These are phyloP conservation scores for Euthynnus affinis DNA, from an alignment of 2,797 vertebrate genomes.

Conservation along the genomic window DNA sequence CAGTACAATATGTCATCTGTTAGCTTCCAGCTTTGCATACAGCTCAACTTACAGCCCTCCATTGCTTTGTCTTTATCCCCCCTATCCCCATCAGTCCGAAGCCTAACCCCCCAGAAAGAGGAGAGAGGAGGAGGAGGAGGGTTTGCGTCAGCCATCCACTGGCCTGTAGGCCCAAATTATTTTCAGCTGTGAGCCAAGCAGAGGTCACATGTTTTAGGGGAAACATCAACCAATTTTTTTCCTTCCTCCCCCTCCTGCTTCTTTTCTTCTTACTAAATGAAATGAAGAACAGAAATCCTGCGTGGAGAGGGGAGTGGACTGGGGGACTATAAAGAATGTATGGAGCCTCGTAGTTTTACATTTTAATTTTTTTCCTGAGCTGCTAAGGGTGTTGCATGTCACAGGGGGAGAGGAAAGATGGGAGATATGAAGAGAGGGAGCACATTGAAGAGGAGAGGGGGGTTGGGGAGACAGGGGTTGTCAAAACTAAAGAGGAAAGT, in stretches of 20 bases:
- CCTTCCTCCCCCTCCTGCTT: constrained; percentile 51
- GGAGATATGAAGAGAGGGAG: constrained; percentile 46
- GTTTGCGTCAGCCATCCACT: constrained; percentile 72
- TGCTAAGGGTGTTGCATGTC: constrained; percentile 55
- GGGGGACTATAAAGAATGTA: constrained; percentile 61
- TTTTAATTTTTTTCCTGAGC: constrained; percentile 48
- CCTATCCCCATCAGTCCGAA: constrained; percentile 25
- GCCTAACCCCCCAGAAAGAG: constrained; percentile 52
- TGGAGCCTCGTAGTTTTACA: constrained; percentile 57
- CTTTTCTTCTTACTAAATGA: constrained; percentile 64
- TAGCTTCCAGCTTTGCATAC: constrained; percentile 32
- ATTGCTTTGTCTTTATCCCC: constrained; percentile 49
- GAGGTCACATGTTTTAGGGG: constrained; percentile 85
- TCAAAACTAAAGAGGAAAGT: constrained; percentile 73
- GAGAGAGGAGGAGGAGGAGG: constrained; percentile 52
- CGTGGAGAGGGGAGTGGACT: constrained; percentile 27
- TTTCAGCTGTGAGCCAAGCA: constrained; percentile 86
- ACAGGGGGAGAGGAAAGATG: constrained; percentile 39
- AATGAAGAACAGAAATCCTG: constrained; percentile 67
- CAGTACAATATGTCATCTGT: constrained; percentile 38
- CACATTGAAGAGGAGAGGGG: constrained; percentile 28
- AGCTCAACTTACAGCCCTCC: constrained; percentile 32
- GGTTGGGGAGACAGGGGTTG: constrained; percentile 48
- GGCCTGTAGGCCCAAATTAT: constrained; percentile 83
- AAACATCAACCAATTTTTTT: constrained; percentile 74